Base-by-base conservation (phyloP, 2,888 invertebrate species). In the Apotomis turbidana region DNA sequence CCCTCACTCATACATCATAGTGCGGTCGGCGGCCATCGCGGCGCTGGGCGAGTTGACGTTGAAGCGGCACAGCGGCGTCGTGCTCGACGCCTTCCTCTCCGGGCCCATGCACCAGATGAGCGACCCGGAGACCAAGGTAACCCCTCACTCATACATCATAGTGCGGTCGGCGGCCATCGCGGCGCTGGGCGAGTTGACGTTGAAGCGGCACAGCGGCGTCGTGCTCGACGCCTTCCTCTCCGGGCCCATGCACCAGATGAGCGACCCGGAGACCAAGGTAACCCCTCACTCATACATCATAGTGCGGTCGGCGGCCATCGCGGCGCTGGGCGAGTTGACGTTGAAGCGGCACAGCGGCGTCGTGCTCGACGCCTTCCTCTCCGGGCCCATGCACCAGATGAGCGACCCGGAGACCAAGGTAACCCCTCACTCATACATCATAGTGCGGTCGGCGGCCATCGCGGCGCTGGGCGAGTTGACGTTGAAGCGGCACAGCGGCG, bases 381-480 rank as follows among this genome's bases (percentile, higher is more conserved):
- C 82, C 1, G 93, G 93, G 0, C 91, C 93, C 3, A 79, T 93
- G 82, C 87, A 86, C 55, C 93, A 93, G 76, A 83, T 94, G 1
- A 85, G 88, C 1, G 93, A 94, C 74, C 91, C 93, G 0, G 93
- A 94, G 74, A 78, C 78, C 8, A 93, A 91, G 89, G 93, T 90
- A 78, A 27, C 27, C 27, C 27, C 27, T 27, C 27, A 27, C 27
- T 27, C 27, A 27, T 27, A 8, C 9, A 8, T 12, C 62, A 13
- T 46, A 27, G 44, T 44, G 44, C 44, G 44, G 44, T 44, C 8
- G 44, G 44, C 87, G 1, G 93, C 93, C 41, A 87, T 93, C 63
- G 58, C 81, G 1, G 86, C 87, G 10, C 75, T 94, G n/a, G 89
- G 87, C 38, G 89, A 90, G 51, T 77, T 93, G 71, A 79, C 83